Percentiles rank a stretch among this genome's conserved stretches.
Conservation (phyloP, 2,797 vertebrate species). For the Florisuga fusca region DNA sequence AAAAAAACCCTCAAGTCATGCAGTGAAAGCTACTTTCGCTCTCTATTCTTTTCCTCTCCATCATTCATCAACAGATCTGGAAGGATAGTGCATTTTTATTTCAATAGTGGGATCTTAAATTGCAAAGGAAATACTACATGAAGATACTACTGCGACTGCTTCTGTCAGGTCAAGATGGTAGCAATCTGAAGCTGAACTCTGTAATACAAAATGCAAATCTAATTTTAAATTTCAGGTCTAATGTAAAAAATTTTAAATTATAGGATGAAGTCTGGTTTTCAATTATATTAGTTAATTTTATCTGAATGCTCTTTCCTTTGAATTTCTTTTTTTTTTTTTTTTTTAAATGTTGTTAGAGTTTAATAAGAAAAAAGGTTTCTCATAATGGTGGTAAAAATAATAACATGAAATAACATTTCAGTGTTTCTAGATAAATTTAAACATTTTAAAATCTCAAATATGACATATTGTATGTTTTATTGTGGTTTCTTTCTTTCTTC, state of each 20-base stretch:
- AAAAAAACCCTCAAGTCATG: background rate
- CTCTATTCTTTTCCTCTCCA: background rate
- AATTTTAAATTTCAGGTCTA: conserved; percentile 2
- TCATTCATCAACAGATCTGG: background rate
- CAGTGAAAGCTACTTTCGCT: background rate
- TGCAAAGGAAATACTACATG: background rate
- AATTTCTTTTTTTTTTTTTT: background rate
- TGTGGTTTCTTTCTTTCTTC: background rate
- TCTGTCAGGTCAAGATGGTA: background rate
- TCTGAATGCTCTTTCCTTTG: background rate
- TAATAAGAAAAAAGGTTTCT: background rate
- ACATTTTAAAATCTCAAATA: background rate
- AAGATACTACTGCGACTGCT: background rate
- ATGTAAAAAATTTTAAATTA: background rate
- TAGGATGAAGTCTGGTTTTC: background rate
- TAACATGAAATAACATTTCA: background rate
- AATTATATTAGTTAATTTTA: background rate
- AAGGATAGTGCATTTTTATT: background rate
- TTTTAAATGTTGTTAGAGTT: fast-evolving
- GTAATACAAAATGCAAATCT: background rate
- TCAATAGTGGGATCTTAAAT: background rate
- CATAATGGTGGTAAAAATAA: background rate
- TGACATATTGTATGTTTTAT: background rate
- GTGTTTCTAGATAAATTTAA: background rate
- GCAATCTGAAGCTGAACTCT: background rate